These are phyloP conservation scores for Cepaea hortensis DNA, from an alignment of 2,888 invertebrate species.

Conservation along the genomic window DNA sequence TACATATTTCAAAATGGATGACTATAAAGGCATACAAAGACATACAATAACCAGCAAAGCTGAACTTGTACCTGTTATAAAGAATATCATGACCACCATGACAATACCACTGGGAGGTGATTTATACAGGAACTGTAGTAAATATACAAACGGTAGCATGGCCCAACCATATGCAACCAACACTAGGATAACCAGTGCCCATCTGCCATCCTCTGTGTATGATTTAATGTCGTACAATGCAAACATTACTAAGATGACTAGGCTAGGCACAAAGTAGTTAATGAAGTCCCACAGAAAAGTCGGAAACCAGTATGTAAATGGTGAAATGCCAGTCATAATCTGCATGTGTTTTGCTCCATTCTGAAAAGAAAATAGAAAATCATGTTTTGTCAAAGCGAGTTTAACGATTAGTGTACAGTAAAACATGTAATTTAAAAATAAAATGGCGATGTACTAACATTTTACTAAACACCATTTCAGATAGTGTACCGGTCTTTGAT, in stretches of 20 bases:
- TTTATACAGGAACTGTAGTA: slow-evolving; percentile 82
- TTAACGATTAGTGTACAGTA: no score
- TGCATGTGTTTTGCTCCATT: slow-evolving; percentile 70
- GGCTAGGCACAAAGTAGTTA: slow-evolving; percentile 81
- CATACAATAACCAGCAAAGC: no score
- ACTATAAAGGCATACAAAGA: no score
- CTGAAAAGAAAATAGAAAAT: slow-evolving; percentile 19
- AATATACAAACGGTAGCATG: slow-evolving; percentile 85
- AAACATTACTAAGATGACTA: slow-evolving; percentile 81
- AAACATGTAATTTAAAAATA: no score
- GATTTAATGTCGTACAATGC: slow-evolving; percentile 83
- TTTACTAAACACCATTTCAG: no score
- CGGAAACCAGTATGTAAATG: slow-evolving; percentile 82
- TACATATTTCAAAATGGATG: no score
- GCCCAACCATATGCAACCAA: slow-evolving; percentile 84
- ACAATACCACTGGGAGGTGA: slow-evolving; percentile 87
- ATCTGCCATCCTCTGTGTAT: slow-evolving; percentile 75
- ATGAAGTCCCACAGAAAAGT: slow-evolving; percentile 83
- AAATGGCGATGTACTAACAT: no score
- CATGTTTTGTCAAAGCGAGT: no score
- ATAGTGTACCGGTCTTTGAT: no score
- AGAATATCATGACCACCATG: slow-evolving; percentile 83
- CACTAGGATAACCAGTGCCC: slow-evolving; percentile 79
- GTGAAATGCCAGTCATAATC: slow-evolving; percentile 70
- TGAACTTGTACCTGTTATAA: slow-evolving; percentile 81